A percentile compares a stretch with the other conserved stretches of the same genome.
Evolutionary conservation across 2,797 vertebrate species (phyloP).

Genomic region (Cheracebus regulus): DNA sequence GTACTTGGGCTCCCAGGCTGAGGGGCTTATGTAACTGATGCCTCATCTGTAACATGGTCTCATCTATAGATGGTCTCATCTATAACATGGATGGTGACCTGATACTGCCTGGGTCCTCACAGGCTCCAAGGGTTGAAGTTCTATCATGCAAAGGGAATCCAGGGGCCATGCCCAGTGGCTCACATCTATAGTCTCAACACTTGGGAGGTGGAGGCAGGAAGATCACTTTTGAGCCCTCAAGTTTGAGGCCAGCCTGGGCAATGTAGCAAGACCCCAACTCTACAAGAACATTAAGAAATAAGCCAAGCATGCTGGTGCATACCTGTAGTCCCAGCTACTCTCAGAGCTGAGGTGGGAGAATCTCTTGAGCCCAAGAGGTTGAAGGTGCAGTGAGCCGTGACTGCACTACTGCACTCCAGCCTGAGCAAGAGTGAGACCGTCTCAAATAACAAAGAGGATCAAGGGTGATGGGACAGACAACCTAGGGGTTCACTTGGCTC

Average conservation of each 20-base stretch:
- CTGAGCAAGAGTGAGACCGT: not conserved
- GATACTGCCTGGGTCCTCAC: not conserved
- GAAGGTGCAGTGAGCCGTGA: not conserved
- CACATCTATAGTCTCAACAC: not conserved
- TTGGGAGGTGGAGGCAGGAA: not conserved
- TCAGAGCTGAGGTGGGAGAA: not conserved
- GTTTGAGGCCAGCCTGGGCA: not conserved
- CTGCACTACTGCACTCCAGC: too few species aligned
- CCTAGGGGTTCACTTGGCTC: not conserved
- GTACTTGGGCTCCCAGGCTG: not conserved
- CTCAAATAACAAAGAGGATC: not conserved
- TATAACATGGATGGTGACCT: not conserved
- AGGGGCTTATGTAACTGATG: not conserved
- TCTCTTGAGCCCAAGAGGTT: not conserved
- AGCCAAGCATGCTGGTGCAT: not conserved
- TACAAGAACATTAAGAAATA: not conserved
- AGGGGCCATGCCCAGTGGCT: not conserved
- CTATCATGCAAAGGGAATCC: not conserved
- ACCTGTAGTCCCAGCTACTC: too few species aligned
- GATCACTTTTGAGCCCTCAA: not conserved
- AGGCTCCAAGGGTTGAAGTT: not conserved
- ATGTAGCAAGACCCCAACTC: not conserved
- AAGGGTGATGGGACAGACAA: not conserved
- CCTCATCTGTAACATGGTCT: too few species aligned
- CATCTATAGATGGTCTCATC: too few species aligned